These are phyloP conservation scores for Pseudomyrmex gracilis DNA, from an alignment of 1,140 invertebrate genomes.

Conservation along the genomic window DNA sequence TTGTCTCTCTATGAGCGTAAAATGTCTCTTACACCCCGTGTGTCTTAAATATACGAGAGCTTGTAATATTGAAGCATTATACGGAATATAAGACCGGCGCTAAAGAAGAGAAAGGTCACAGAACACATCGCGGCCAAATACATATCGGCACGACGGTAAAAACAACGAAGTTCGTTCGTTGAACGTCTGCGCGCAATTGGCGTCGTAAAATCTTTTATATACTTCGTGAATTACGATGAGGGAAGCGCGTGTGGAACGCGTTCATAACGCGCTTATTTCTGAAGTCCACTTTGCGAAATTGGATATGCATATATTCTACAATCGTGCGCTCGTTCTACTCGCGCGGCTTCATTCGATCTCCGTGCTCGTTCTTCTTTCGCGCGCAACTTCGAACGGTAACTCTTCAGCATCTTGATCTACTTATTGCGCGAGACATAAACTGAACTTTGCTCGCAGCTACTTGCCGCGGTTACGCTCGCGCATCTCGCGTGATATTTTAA, in stretches of 20 bases:
- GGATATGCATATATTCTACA: too few relatives aligned
- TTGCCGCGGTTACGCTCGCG: constrained; percentile 27
- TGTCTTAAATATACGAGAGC: background rate
- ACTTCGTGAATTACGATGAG: constrained; percentile 27
- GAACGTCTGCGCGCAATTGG: background rate
- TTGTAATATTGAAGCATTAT: constrained; percentile 25
- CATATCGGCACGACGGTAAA: background rate
- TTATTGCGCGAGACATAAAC: constrained; percentile 39
- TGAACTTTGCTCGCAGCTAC: constrained; percentile 40
- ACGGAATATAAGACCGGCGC: background rate
- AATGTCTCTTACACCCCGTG: constrained; percentile 41
- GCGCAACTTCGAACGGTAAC: constrained; percentile 12
- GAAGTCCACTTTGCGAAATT: background rate
- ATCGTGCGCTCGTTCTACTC: background rate
- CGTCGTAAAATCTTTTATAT: constrained; percentile 58
- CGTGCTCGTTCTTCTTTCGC: background rate
- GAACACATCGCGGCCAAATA: constrained; percentile 14
- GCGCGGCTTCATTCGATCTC: background rate
- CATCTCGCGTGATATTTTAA: constrained; percentile 43
- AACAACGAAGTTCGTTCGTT: too few relatives aligned
- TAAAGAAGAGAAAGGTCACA: background rate
- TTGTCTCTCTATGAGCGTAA: constrained; percentile 16
- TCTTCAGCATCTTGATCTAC: constrained; percentile 30
- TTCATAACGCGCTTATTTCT: background rate
- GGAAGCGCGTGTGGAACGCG: background rate